phyloP scores from a whole-genome alignment of 2,113 vertebrate species.

The Platysternon megacephalum region DNA sequence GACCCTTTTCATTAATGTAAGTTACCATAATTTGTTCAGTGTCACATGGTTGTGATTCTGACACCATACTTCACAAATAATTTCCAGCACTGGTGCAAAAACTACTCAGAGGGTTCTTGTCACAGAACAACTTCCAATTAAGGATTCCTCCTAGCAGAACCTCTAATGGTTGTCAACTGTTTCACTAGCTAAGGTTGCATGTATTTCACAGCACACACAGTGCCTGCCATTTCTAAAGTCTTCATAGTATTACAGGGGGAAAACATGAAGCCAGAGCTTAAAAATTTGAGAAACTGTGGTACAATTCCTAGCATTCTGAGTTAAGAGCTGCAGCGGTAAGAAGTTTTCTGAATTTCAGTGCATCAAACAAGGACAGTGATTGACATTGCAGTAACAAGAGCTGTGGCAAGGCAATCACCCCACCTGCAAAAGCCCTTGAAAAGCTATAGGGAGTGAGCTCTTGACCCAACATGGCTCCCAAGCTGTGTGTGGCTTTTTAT shows the following conservation, averaged over 20 bases:
- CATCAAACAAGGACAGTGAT: background rate
- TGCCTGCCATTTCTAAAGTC: background rate
- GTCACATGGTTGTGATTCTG: background rate
- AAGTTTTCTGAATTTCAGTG: background rate
- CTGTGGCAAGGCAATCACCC: background rate
- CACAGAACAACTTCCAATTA: constrained; percentile 13
- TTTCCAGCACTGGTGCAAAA: background rate
- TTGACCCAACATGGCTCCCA: background rate
- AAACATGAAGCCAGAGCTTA: background rate
- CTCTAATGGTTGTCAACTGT: background rate
- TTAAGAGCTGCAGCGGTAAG: background rate
- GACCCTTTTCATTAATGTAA: background rate
- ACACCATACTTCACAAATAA: too few relatives aligned
- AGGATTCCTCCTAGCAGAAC: constrained; percentile 3
- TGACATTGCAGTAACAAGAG: background rate
- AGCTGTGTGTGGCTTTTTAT: background rate
- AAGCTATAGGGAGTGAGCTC: background rate
- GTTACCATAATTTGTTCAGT: background rate
- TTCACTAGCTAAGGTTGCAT: background rate
- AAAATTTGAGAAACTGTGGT: background rate
- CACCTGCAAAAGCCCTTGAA: background rate
- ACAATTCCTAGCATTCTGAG: background rate
- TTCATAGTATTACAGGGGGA: background rate
- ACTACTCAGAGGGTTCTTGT: background rate
- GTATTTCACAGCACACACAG: background rate